These are phyloP conservation scores for Camponotus floridanus DNA, from an alignment of 1,140 invertebrate species.

Conservation along the genomic window DNA sequence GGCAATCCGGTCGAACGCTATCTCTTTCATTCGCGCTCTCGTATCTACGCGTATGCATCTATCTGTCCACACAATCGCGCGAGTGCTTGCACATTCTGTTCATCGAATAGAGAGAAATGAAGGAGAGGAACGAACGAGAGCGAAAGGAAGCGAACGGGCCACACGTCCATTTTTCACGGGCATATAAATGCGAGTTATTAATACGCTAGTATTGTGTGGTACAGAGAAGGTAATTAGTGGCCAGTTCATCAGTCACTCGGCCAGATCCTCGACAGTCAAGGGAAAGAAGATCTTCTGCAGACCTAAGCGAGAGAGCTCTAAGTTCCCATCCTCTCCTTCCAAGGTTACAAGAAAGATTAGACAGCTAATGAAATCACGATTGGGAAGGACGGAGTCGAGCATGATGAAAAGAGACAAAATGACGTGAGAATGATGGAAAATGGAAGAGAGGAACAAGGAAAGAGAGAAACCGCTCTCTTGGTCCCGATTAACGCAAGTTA, in stretches of 20 bases:
- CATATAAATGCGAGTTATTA: conserved; percentile 84
- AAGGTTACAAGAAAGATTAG: conserved; percentile 80
- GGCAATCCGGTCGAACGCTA: conserved; percentile 27
- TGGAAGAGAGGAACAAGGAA: background rate
- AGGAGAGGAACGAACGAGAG: conserved; percentile 36
- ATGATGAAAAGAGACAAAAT: conserved; percentile 15
- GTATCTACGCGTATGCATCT: conserved; percentile 41
- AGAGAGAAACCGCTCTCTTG: conserved; percentile 65
- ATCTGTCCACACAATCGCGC: conserved; percentile 48
- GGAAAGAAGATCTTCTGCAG: conserved; percentile 66
- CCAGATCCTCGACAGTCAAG: conserved; percentile 73
- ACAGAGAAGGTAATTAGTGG: conserved; percentile 84
- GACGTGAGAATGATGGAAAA: background rate
- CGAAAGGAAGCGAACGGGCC: conserved; percentile 54
- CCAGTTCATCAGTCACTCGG: conserved; percentile 83
- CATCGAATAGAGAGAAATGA: conserved; percentile 17
- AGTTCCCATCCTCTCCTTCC: conserved; percentile 65
- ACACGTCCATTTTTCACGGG: conserved; percentile 82
- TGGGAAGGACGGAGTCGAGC: conserved; percentile 33
- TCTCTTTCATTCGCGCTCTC: conserved; percentile 51
- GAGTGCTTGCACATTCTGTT: conserved; percentile 33
- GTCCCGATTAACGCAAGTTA: conserved; percentile 79
- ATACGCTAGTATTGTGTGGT: conserved; percentile 80
- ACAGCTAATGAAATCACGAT: conserved; percentile 81
- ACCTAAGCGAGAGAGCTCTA: conserved; percentile 68